phyloP scores from a whole-genome alignment of 1,140 invertebrate genomes.

The Phocides pigmalion region DNA sequence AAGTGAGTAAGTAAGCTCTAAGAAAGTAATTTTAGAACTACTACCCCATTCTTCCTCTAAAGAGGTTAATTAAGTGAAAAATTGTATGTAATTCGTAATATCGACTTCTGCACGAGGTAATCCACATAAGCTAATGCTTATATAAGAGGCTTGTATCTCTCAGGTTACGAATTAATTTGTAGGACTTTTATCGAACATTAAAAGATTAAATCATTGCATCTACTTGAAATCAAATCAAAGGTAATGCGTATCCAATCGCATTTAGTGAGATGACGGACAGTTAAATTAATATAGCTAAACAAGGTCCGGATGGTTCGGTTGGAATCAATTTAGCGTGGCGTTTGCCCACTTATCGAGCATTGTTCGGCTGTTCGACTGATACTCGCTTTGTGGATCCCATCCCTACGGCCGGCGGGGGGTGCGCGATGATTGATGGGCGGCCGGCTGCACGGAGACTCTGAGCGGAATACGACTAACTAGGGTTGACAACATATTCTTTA shows the following conservation, averaged over 20 bases:
- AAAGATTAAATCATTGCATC: conserved; percentile 9
- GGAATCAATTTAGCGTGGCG: conserved; percentile 76
- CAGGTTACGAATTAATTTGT: too few relatives aligned
- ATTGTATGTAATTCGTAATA: too few relatives aligned
- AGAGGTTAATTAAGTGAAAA: too few relatives aligned
- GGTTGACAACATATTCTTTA: conserved; percentile 7
- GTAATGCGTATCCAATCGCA: conserved; percentile 14
- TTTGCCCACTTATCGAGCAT: conserved; percentile 78
- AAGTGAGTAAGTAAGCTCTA: too few relatives aligned
- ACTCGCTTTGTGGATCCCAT: conserved; percentile 73
- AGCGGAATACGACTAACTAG: conserved; percentile 41
- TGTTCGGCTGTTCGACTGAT: conserved; percentile 58
- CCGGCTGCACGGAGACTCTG: conserved; percentile 59
- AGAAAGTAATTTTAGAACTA: too few relatives aligned
- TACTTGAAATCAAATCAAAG: conserved; percentile 10
- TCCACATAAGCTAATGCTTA: too few relatives aligned
- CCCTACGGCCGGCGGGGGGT: conserved; percentile 76
- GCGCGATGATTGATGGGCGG: conserved; percentile 78
- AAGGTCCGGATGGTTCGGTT: conserved; percentile 53
- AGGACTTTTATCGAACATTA: too few relatives aligned
- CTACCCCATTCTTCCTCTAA: too few relatives aligned
- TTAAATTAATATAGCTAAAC: conserved; percentile 55
- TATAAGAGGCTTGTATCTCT: too few relatives aligned
- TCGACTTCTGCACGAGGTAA: too few relatives aligned
- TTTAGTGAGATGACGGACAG: conserved; percentile 38